phyloP scores from a whole-genome alignment of 2,888 invertebrate species.

The Hermaeophaga mercurialis region DNA sequence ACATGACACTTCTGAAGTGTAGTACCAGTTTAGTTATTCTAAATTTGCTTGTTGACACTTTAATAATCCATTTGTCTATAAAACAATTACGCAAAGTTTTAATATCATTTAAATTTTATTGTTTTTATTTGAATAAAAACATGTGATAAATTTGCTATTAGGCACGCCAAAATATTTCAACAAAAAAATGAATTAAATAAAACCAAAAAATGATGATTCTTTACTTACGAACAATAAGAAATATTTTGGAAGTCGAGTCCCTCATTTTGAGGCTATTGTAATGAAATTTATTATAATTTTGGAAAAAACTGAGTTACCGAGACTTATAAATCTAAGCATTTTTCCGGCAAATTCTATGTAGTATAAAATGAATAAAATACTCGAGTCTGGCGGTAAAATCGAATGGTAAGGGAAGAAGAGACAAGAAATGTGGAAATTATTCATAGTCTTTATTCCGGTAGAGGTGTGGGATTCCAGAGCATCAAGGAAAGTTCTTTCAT shows the following conservation, averaged over 20 bases:
- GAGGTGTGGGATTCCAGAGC: conserved; percentile 51
- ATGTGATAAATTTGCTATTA: no score
- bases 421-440: conserved; percentile 57
- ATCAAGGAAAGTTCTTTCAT: conserved; percentile 53
- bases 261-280: background rate
- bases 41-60: no score
- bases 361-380: conserved; percentile 54
- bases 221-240: no score
- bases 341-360: conserved; percentile 41
- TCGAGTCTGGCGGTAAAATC: conserved; percentile 48
- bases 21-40: no score
- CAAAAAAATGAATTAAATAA: no score
- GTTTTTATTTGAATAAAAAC: no score
- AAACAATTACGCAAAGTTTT: no score
- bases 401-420: conserved; percentile 50
- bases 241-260: background rate
- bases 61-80: no score
- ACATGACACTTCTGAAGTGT: no score
- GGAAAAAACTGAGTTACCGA: conserved; percentile 13
- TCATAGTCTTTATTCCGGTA: conserved; percentile 55
- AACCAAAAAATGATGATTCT: no score
- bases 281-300: conserved; percentile 11
- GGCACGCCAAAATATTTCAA: no score
- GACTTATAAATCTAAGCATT: conserved; percentile 38
- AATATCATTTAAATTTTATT: no score